Percentiles rank a stretch among this genome's conserved stretches.
These are phyloP conservation scores for Eriocheir sinensis DNA, from an alignment of 1,140 invertebrate species.

Conservation along the genomic window DNA sequence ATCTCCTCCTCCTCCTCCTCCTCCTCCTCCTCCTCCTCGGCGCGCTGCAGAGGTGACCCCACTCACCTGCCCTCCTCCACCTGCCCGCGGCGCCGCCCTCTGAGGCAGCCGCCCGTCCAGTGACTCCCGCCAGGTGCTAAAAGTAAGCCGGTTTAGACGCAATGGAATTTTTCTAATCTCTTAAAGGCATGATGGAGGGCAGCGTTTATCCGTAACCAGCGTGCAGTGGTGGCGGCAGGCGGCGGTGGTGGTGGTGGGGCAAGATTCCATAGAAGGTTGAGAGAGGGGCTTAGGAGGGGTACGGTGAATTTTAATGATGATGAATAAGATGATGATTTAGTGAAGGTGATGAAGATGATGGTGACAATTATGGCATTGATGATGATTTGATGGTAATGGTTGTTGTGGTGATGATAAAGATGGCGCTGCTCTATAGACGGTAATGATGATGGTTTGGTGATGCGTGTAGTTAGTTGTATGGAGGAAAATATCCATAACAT, in stretches of 20 bases:
- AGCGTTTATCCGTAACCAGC: not conserved
- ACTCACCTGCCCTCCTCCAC: not conserved
- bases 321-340: not conserved
- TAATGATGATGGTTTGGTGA: too few species aligned
- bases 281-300: too few species aligned
- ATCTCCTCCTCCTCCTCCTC: too few species aligned
- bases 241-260: not conserved
- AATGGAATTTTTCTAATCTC: slow-evolving; percentile 13
- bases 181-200: not conserved
- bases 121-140: slow-evolving; percentile 10
- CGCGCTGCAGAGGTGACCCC: not conserved
- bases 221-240: not conserved
- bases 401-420: not conserved
- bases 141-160: slow-evolving; percentile 3
- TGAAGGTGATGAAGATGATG: not conserved
- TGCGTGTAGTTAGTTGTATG: too few species aligned
- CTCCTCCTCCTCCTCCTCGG: too few species aligned
- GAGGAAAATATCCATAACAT: too few species aligned
- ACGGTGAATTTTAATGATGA: too few species aligned
- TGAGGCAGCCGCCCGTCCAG: not conserved
- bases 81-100: not conserved
- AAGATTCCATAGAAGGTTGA: not conserved
- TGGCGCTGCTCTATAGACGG: too few species aligned
- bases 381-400: not conserved
- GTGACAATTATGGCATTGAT: not conserved